Conservation (phyloP, 2,113 vertebrate species). For the Psittacula cyanocephala region DNA sequence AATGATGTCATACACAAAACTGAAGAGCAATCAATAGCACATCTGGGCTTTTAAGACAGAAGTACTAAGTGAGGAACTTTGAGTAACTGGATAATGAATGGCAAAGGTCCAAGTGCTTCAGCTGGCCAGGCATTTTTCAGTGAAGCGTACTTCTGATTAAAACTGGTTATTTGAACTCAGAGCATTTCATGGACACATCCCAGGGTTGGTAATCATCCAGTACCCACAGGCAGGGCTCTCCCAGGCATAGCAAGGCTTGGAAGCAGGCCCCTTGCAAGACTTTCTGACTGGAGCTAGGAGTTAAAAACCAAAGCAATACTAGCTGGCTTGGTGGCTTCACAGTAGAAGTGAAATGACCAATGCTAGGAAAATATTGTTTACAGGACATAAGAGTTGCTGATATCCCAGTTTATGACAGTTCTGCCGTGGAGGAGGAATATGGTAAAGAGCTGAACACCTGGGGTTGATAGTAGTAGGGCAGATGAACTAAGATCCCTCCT, state of each 20-base stretch:
- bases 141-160: neutral
- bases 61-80: neutral
- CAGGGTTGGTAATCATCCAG: neutral
- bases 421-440: neutral
- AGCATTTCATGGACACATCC: neutral
- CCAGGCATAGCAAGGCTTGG: neutral
- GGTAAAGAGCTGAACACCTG: neutral
- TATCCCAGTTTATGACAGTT: neutral
- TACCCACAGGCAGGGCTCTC: neutral
- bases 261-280: neutral
- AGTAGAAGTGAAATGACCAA: neutral
- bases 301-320: accelerated
- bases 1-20: neutral
- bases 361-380: neutral
- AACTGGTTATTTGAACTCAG: neutral
- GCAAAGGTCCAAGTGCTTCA: neutral
- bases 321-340: neutral
- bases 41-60: neutral
- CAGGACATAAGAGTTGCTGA: neutral
- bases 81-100: neutral
- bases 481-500: neutral
- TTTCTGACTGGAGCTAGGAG: neutral
- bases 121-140: neutral
- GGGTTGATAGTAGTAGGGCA: neutral
- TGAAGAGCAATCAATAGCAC: neutral